Conservation (phyloP, 2,888 invertebrate genomes). For the Scaeva pyrastri region DNA sequence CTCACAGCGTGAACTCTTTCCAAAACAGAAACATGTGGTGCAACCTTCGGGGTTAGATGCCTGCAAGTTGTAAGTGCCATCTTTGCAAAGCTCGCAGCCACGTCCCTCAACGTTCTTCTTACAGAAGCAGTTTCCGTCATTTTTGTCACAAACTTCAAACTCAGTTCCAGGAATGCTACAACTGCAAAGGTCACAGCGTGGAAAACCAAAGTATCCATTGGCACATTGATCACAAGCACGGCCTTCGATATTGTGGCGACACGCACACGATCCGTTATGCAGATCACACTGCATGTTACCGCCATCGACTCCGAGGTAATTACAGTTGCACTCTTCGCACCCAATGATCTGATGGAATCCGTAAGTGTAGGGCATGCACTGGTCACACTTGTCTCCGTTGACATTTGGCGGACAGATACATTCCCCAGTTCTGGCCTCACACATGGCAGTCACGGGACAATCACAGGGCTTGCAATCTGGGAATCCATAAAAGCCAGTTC, state of each 20-base stretch:
- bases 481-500: constrained; percentile 96
- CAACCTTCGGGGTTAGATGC: constrained; percentile 94
- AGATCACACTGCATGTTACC: constrained; percentile 94
- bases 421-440: constrained; percentile 90
- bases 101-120: constrained; percentile 90
- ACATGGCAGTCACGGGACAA: constrained; percentile 93
- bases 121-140: constrained; percentile 88
- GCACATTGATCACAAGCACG: constrained; percentile 94
- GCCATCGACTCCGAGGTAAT: constrained; percentile 91
- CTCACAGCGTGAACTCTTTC: constrained; percentile 93
- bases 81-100: constrained; percentile 93
- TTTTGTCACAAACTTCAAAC: constrained; percentile 94
- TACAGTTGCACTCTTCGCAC: constrained; percentile 97
- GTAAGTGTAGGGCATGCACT: constrained; percentile 94
- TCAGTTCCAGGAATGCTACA: constrained; percentile 94
- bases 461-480: constrained; percentile 96
- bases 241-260: constrained; percentile 94
- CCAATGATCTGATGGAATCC: constrained; percentile 97
- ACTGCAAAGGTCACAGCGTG: constrained; percentile 93
- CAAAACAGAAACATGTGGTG: constrained; percentile 98
- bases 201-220: constrained; percentile 94
- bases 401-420: constrained; percentile 97
- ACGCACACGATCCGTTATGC: constrained; percentile 92
- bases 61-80: constrained; percentile 96
- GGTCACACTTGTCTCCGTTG: constrained; percentile 94